Evolutionary conservation across 2,888 invertebrate species (phyloP), one percentile per base, ranked within the genome.

Genomic region (Diaprepes abbreviatus): DNA sequence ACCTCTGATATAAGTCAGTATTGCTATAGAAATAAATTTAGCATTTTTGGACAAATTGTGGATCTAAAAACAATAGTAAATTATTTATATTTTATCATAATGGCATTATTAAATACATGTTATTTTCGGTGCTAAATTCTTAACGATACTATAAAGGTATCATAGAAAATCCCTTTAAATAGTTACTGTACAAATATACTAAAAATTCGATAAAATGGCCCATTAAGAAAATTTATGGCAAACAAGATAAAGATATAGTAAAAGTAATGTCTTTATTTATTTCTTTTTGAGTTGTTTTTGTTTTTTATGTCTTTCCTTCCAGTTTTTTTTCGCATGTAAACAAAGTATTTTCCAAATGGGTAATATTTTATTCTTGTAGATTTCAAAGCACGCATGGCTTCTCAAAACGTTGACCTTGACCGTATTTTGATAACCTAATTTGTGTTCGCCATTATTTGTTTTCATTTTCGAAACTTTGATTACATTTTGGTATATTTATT

Each of bases 171-270:
- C 55, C 50, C 19, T 55, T 55, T 36, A 55, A 55, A 35, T 36
- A 35, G 55, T 36, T 55, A 36, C 36, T 21, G 21, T 48, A 24
- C 28, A 48, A 48, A 48, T 48, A 62, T 55, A 64, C 33, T 64
- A 45, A 64, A 64, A 64, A 55, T 64, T 36, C 64, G 64, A 64
- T 64, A 64, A 64, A 55, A 52, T n/a, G 45, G 43, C 36, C 64
- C 55, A 64, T 64, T 64, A 43, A 55, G 17, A 19, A 36, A 64
- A 64, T 64, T 64, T 64, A 64, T 55, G 17, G 33, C 3, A 1
- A 10, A 17, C 55, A 16, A 64, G 64, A 64, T 64, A 64, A 63
- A 45, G 55, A 36, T 35, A 64, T 28, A 55, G 12, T 52, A 64
- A 52, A 64, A 55, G 40, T 63, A 31, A 63, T 45, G 64, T 64